These are phyloP conservation scores for Poeciliopsis prolifica DNA, from an alignment of 2,113 vertebrate species.

Conservation along the genomic window DNA sequence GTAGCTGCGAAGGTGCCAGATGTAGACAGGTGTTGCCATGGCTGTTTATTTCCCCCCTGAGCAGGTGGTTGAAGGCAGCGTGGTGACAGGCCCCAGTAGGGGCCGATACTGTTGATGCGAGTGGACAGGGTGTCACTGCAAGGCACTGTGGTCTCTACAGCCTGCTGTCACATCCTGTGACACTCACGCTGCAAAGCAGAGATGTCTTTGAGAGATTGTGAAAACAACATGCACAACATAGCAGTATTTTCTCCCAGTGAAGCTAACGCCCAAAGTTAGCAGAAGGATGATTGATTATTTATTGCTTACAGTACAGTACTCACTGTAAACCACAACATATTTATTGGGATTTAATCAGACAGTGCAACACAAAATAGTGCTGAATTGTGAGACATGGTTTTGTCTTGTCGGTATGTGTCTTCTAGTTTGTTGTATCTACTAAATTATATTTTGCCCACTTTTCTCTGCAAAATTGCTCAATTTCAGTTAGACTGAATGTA, in stretches of 20 bases:
- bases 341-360: neutral
- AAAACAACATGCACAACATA: neutral
- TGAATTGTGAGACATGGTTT: neutral
- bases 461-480: neutral
- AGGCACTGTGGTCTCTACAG: conserved; percentile 35
- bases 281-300: neutral
- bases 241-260: neutral
- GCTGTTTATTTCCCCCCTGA: conserved; percentile 24
- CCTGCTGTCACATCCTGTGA: conserved; percentile 60
- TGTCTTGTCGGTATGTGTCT: too few relatives aligned
- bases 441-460: neutral
- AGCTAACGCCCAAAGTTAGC: neutral
- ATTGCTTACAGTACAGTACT: neutral
- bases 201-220: conserved; percentile 36
- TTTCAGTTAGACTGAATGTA: neutral
- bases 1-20: conserved; percentile 36
- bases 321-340: neutral
- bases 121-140: conserved; percentile 65
- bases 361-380: neutral
- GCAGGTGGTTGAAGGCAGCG: conserved; percentile 61
- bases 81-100: conserved; percentile 32
- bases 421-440: too few relatives aligned
- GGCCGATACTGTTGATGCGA: conserved; percentile 43
- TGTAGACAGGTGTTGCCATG: conserved; percentile 55
- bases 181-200: conserved; percentile 30